phyloP scores from a whole-genome alignment of 2,888 invertebrate species.

The Ophion ellenae region DNA sequence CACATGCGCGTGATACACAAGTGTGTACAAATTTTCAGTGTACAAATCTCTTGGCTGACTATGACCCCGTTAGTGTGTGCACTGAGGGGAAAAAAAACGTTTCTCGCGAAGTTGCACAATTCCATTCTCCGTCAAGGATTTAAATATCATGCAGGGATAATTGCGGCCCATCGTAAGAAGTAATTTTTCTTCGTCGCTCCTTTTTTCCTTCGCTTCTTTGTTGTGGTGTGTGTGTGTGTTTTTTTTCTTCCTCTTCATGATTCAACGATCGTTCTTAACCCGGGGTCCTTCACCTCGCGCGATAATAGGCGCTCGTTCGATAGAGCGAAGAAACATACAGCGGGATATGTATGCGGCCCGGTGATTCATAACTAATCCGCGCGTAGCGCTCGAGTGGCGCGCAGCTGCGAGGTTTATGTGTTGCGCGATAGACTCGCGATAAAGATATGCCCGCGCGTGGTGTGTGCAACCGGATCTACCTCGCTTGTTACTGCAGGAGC shows the following conservation, averaged over 20 bases:
- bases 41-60: conserved; percentile 1
- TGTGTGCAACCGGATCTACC: neutral
- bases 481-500: neutral
- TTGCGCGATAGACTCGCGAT: conserved; percentile 54
- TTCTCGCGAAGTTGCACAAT: conserved; percentile 29
- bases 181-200: conserved; percentile 13
- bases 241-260: conserved; percentile 12
- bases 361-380: conserved; percentile 60
- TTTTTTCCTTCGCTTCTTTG: neutral
- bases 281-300: conserved; percentile 42
- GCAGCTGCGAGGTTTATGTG: conserved; percentile 12
- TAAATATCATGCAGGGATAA: conserved; percentile 34
- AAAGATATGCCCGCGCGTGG: conserved; percentile 12
- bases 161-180: conserved; percentile 32
- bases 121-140: conserved; percentile 25
- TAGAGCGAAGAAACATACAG: conserved; percentile 1
- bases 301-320: conserved; percentile 14
- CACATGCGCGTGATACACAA: neutral
- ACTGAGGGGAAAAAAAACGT: conserved; percentile 10
- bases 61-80: conserved; percentile 35
- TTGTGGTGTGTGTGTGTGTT: neutral
- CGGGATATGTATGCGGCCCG: neutral
- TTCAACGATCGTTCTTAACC: conserved; percentile 29
- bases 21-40: conserved; percentile 6
- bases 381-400: conserved; percentile 17